phyloP scores from a whole-genome alignment of 1,140 invertebrate species.

The Microplitis mediator region DNA sequence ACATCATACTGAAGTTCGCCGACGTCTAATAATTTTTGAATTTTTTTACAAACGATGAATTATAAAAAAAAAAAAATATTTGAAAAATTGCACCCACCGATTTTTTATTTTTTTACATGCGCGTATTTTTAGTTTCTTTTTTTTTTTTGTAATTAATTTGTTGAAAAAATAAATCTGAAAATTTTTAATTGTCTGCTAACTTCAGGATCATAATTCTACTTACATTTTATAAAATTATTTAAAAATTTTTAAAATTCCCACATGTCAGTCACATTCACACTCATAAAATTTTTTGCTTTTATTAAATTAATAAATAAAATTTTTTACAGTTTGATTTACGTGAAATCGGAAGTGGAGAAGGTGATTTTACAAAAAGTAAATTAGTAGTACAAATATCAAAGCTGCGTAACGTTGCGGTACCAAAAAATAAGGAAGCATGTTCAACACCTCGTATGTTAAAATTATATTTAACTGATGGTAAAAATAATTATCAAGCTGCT shows the following conservation, averaged over 20 bases:
- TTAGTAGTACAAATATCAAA: slow-evolving; percentile 88
- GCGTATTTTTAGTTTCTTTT: too few species aligned
- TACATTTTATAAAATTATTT: slow-evolving; percentile 4
- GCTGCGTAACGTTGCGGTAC: slow-evolving; percentile 83
- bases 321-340: slow-evolving; percentile 76
- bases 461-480: slow-evolving; percentile 83
- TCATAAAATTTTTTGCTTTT: not conserved
- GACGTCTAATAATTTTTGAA: too few species aligned
- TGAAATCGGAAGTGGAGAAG: slow-evolving; percentile 73
- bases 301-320: slow-evolving; percentile 24
- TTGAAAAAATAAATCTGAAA: too few species aligned
- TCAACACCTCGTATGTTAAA: slow-evolving; percentile 82
- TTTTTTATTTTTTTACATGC: too few species aligned
- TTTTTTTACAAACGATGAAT: too few species aligned
- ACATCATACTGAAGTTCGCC: too few species aligned
- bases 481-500: slow-evolving; percentile 75
- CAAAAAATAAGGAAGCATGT: slow-evolving; percentile 86
- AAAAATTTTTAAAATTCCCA: not conserved
- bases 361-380: slow-evolving; percentile 69
- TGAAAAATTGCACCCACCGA: too few species aligned
- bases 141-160: too few species aligned
- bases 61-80: too few species aligned
- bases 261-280: too few species aligned
- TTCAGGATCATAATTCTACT: too few species aligned
- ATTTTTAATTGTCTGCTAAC: too few species aligned